Evolutionary conservation across 1,140 invertebrate genomes (phyloP).

Genomic region (Drosophila trapezifrons): DNA sequence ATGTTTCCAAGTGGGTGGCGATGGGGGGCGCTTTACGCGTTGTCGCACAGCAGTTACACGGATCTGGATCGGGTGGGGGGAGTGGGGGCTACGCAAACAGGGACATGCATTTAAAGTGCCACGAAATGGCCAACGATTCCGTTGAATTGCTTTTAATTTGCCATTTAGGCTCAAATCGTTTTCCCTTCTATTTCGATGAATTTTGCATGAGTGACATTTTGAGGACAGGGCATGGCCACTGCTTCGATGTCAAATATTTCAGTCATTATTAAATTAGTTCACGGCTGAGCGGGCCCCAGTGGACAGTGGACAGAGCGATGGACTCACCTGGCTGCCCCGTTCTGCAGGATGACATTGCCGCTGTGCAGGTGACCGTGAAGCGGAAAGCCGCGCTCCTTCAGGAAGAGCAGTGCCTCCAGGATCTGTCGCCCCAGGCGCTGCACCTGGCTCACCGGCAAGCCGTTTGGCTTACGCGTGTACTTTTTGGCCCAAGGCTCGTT

Average conservation of each 20-base stretch:
- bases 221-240: not conserved
- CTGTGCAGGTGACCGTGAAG: conserved; percentile 93
- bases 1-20: conserved; percentile 35
- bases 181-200: conserved; percentile 15
- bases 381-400: conserved; percentile 94
- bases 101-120: conserved; percentile 66
- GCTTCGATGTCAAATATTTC: conserved; percentile 41
- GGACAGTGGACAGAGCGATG: not conserved
- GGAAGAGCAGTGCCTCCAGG: conserved; percentile 93
- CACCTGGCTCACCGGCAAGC: conserved; percentile 90
- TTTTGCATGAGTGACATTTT: conserved; percentile 10
- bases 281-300: conserved; percentile 26
- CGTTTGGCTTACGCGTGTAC: conserved; percentile 88
- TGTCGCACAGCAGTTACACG: conserved; percentile 50
- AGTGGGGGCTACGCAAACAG: not conserved
- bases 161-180: conserved; percentile 36
- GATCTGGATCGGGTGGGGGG: not conserved
- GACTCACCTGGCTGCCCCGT: conserved; percentile 90
- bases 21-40: conserved; percentile 27
- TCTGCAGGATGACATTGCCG: conserved; percentile 95
- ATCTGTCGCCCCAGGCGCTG: conserved; percentile 94
- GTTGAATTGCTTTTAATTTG: conserved; percentile 66
- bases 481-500: conserved; percentile 90
- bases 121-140: conserved; percentile 39
- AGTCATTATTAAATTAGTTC: conserved; percentile 50